phyloP scores from a whole-genome alignment of 2,888 invertebrate genomes.

The Bombylius discolor region DNA sequence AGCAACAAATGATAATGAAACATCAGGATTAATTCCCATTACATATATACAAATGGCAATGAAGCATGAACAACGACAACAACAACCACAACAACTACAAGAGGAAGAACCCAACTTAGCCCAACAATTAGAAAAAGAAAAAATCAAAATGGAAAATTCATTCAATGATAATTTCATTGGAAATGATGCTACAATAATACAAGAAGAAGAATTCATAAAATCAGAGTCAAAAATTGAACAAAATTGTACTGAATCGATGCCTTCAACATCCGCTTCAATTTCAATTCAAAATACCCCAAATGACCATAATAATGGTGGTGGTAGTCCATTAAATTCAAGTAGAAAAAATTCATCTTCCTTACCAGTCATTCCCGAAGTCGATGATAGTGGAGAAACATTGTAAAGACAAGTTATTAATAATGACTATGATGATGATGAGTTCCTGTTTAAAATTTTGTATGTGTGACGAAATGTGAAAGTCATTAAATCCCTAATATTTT shows the following conservation, averaged over 20 bases:
- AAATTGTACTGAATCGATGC: neutral
- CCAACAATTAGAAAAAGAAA: neutral
- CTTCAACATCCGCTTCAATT: neutral
- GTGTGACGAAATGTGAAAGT: no score
- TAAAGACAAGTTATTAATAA: no score
- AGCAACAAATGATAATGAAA: slow-evolving; percentile 44
- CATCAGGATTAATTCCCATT: slow-evolving; percentile 50
- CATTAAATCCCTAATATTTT: no score
- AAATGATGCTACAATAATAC: neutral
- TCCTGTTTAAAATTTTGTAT: no score
- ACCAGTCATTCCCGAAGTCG: slow-evolving; percentile 1
- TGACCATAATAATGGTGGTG: neutral
- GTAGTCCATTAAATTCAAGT: neutral
- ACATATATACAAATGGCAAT: slow-evolving; percentile 38
- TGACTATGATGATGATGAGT: no score
- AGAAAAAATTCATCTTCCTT: neutral
- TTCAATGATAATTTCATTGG: neutral
- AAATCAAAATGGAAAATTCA: neutral
- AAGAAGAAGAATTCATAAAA: neutral
- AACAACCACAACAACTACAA: neutral
- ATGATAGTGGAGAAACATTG: neutral
- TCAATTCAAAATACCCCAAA: neutral
- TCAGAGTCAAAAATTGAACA: neutral
- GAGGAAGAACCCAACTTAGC: neutral
- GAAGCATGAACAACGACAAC: slow-evolving; percentile 2